Conservation (phyloP, 2,113 vertebrate species). For the Lampris megalopsis region DNA sequence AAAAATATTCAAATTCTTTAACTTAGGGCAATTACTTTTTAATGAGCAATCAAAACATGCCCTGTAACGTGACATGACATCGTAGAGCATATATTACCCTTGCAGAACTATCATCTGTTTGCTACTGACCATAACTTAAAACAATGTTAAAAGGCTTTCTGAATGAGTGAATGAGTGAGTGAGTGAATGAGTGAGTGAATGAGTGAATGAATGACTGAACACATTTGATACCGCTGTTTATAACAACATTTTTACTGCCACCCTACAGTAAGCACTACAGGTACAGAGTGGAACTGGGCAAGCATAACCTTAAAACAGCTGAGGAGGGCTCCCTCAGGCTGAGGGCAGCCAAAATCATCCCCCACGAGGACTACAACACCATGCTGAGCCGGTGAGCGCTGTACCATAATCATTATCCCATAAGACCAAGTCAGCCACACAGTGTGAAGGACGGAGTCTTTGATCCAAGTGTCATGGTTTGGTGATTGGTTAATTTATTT, state of each 20-base stretch:
- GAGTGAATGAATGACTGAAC: not conserved
- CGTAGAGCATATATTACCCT: not conserved
- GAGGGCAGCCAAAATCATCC: slow-evolving; percentile 73
- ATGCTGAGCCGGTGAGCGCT: slow-evolving; percentile 59
- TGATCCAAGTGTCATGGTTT: not conserved
- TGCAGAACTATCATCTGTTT: not conserved
- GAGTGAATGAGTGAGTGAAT: too few species aligned
- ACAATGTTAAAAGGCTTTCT: not conserved
- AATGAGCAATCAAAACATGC: not conserved
- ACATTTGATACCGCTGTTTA: not conserved
- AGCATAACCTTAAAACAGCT: slow-evolving; percentile 76
- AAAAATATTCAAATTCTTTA: too few species aligned
- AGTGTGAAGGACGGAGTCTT: not conserved
- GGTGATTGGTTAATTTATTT: not conserved
- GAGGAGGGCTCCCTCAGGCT: slow-evolving; percentile 74
- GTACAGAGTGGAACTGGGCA: slow-evolving; percentile 84
- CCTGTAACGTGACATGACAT: not conserved
- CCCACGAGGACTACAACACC: slow-evolving; percentile 80
- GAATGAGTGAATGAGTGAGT: too few species aligned
- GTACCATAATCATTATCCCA: not conserved
- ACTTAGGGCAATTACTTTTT: too few species aligned
- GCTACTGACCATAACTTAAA: slow-evolving; percentile 10
- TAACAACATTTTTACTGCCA: slow-evolving; percentile 17
- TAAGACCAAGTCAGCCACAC: not conserved
- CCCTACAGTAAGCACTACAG: slow-evolving; percentile 63